phyloP scores from a whole-genome alignment of 2,888 invertebrate genomes.

The Cataglyphis albicans region DNA sequence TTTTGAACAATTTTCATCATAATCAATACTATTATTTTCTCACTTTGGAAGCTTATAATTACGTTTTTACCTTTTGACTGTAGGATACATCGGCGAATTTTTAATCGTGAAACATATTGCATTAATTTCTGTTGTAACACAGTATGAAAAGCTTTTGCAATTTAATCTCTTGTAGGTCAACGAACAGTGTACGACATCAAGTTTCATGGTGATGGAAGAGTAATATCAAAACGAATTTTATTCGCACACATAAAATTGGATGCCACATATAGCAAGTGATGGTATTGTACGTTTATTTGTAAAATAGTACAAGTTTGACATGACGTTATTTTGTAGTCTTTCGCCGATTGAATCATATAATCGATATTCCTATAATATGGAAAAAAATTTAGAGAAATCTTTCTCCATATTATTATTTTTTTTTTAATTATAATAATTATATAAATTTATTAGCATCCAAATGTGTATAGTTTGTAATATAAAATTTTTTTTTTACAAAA shows the following conservation, averaged over 20 bases:
- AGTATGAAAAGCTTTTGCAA: constrained; percentile 51
- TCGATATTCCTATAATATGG: neutral
- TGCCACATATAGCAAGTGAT: constrained; percentile 33
- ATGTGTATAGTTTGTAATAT: neutral
- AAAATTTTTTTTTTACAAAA: neutral
- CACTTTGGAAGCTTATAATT: neutral
- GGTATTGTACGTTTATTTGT: constrained; percentile 47
- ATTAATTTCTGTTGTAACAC: constrained; percentile 36
- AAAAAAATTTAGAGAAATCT: constrained; percentile 27
- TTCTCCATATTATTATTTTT: neutral
- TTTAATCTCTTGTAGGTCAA: constrained; percentile 56
- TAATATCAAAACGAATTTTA: constrained; percentile 49
- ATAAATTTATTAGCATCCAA: neutral
- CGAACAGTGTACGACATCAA: constrained; percentile 48
- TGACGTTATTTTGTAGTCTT: constrained; percentile 37
- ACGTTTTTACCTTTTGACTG: neutral
- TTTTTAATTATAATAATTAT: neutral
- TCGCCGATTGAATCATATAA: constrained; percentile 17
- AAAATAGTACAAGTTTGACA: constrained; percentile 45
- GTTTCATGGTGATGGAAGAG: constrained; percentile 46
- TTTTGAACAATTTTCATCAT: neutral
- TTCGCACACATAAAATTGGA: constrained; percentile 40
- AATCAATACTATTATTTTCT: neutral
- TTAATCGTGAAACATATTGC: constrained; percentile 32
- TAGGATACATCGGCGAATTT: constrained; percentile 27